Evolutionary conservation across 2,797 vertebrate genomes (phyloP).

Genomic region (Sebastes oblongus): DNA sequence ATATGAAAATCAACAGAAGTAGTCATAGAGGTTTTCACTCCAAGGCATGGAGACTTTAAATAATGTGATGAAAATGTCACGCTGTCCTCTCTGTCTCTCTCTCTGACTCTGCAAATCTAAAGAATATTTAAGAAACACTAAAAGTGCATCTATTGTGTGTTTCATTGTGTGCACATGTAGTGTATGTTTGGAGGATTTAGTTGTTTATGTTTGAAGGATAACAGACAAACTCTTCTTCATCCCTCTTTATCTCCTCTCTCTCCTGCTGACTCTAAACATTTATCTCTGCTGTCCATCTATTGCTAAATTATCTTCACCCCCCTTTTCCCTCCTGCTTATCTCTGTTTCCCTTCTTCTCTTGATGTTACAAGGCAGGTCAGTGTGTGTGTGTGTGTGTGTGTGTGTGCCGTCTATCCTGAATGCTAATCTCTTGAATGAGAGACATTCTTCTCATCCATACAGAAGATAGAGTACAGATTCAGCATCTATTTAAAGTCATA

Average conservation of each 20-base stretch:
- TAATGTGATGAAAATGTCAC: no score
- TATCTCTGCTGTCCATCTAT: conserved; percentile 19
- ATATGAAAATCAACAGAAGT: background rate
- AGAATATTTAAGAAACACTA: background rate
- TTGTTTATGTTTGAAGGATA: background rate
- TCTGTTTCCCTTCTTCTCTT: background rate
- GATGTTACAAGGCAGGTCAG: background rate
- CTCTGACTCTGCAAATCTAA: background rate
- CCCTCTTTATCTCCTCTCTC: background rate
- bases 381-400: background rate
- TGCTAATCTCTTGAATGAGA: background rate
- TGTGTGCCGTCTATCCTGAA: background rate
- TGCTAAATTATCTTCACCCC: background rate
- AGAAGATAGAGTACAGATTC: background rate
- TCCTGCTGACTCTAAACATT: background rate
- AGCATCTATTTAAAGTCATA: background rate
- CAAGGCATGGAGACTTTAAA: background rate
- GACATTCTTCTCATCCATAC: background rate
- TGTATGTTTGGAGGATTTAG: background rate
- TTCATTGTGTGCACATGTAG: background rate
- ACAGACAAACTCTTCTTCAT: background rate
- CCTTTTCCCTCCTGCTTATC: background rate
- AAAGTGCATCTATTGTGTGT: background rate
- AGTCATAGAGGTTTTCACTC: background rate
- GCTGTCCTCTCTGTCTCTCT: background rate